These are phyloP conservation scores for Nibea coibor DNA, from an alignment of 2,113 vertebrate genomes.

Conservation along the genomic window DNA sequence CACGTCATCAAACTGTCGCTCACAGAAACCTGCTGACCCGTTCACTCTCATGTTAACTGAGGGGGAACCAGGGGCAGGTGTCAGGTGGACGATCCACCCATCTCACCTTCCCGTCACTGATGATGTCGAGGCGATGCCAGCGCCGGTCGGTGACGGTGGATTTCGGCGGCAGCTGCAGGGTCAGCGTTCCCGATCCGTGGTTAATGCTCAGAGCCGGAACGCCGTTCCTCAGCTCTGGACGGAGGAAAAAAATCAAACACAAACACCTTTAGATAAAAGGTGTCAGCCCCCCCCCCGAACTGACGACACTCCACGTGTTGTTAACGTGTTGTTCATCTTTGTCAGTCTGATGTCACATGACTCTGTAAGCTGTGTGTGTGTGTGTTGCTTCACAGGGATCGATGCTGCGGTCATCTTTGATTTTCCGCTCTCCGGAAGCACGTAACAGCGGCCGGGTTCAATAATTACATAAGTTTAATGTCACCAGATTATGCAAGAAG, in stretches of 20 bases:
- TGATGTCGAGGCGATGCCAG: slow-evolving; percentile 90
- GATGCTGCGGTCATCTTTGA: slow-evolving; percentile 74
- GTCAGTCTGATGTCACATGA: not conserved
- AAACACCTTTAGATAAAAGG: not conserved
- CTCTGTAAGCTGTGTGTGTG: not conserved
- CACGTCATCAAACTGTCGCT: no score
- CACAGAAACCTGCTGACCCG: no score
- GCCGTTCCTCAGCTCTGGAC: slow-evolving; percentile 87
- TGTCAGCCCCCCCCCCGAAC: no score
- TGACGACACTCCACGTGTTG: no score
- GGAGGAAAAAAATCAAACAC: not conserved
- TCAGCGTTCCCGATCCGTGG: slow-evolving; percentile 87
- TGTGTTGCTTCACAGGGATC: slow-evolving; percentile 59
- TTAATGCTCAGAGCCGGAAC: slow-evolving; percentile 86
- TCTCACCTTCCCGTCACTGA: slow-evolving; percentile 88
- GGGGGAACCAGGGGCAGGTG: no score
- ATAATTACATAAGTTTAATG: slow-evolving; percentile 74
- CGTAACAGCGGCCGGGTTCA: slow-evolving; percentile 40
- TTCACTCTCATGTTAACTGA: no score
- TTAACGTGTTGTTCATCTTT: not conserved
- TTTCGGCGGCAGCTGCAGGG: slow-evolving; percentile 83
- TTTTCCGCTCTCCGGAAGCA: slow-evolving; percentile 48
- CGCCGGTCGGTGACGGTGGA: slow-evolving; percentile 85
- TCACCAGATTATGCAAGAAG: slow-evolving; percentile 68
- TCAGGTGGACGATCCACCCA: no score